phyloP scores from a whole-genome alignment of 2,888 invertebrate genomes.

The Leucoptera coffeella region DNA sequence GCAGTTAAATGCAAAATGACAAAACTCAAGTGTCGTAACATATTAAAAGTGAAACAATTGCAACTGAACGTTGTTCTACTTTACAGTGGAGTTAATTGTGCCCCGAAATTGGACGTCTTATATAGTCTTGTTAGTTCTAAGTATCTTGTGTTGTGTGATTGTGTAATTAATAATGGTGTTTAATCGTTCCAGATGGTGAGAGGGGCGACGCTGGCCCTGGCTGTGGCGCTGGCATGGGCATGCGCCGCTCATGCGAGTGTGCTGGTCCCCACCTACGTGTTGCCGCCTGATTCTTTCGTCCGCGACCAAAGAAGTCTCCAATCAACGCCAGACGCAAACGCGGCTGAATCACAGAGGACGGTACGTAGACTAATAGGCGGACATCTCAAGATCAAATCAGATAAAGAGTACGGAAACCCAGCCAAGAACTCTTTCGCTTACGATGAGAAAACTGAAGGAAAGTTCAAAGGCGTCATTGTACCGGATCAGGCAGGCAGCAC shows the following conservation, averaged over 20 bases:
- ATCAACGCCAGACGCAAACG: conserved; percentile 18
- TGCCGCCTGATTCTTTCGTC: conserved; percentile 48
- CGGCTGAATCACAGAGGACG: conserved; percentile 44
- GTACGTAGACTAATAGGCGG: conserved; percentile 65
- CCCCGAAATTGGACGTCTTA: no score
- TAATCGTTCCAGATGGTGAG: conserved; percentile 51
- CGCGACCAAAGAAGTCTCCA: conserved; percentile 45
- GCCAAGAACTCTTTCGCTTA: conserved; percentile 32
- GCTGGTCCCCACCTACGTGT: conserved; percentile 46
- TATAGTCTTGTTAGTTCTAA: conserved; percentile 9
- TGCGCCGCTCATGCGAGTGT: conserved; percentile 32
- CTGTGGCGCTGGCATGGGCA: conserved; percentile 42
- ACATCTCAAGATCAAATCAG: conserved; percentile 49
- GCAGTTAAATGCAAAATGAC: no score
- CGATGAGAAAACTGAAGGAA: conserved; percentile 30
- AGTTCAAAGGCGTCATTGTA: conserved; percentile 24
- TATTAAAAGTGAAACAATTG: no score
- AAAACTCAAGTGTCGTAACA: no score
- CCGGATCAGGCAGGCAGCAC: conserved; percentile 43
- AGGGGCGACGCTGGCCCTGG: conserved; percentile 44
- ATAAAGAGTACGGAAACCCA: conserved; percentile 27
- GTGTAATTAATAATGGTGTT: conserved; percentile 8
- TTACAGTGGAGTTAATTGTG: no score
- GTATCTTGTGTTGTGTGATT: conserved; percentile 4
- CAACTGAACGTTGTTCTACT: no score